phyloP scores from a whole-genome alignment of 2,113 vertebrate genomes.

The Sinocyclocheilus grahami region DNA sequence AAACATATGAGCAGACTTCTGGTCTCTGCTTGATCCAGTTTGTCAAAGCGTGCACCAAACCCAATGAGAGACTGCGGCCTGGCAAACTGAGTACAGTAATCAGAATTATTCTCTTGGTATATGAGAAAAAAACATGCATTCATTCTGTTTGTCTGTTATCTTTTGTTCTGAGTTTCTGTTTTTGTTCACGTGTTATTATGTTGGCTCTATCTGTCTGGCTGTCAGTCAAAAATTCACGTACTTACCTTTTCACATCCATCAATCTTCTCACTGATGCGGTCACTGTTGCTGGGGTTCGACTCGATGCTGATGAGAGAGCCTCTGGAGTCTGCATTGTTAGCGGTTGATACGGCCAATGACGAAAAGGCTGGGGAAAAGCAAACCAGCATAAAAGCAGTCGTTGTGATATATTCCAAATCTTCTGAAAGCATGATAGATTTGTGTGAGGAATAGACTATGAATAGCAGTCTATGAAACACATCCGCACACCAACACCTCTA shows the following conservation, averaged over 20 bases:
- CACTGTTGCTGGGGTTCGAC: conserved; percentile 95
- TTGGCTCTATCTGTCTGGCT: no score
- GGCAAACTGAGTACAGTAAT: conserved; percentile 77
- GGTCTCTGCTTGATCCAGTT: conserved; percentile 96
- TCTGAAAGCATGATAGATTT: background rate
- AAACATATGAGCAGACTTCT: conserved; percentile 96
- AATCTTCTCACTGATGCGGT: conserved; percentile 93
- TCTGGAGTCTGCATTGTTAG: conserved; percentile 92
- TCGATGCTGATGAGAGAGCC: conserved; percentile 96
- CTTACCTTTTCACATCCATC: conserved; percentile 92
- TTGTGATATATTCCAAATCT: background rate
- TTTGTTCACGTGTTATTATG: no score
- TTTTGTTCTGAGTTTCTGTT: no score
- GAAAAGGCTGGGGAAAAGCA: conserved; percentile 83
- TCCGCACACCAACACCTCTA: conserved; percentile 8
- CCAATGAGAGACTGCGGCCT: conserved; percentile 95
- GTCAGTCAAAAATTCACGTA: no score
- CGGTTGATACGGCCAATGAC: conserved; percentile 92
- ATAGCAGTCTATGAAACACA: conserved; percentile 1
- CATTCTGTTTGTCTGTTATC: no score
- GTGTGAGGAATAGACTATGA: background rate
- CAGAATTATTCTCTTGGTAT: background rate
- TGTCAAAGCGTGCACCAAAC: conserved; percentile 93
- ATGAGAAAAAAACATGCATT: no score
- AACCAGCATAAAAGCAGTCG: background rate